Percentiles rank a stretch among this genome's conserved stretches.
Conservation (phyloP, 2,113 vertebrate genomes). For the Azemiops feae region DNA sequence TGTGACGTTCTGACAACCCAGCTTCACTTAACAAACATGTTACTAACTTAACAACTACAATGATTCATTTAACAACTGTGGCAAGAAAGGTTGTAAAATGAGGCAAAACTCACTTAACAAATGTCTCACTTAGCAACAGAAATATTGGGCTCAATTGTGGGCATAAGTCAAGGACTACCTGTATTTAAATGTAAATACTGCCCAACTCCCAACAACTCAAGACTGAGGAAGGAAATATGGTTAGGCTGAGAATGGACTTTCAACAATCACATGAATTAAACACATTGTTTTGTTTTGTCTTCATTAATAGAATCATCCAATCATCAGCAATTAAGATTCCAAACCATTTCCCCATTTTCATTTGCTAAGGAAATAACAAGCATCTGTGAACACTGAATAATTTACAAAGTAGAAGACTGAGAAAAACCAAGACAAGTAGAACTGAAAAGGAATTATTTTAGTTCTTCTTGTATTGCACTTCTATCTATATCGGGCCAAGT, state of each 20-base stretch:
- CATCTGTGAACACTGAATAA: neutral
- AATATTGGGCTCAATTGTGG: too few relatives aligned
- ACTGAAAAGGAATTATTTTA: neutral
- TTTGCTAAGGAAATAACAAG: neutral
- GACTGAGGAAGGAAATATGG: neutral
- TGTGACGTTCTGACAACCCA: too few relatives aligned
- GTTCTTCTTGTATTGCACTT: neutral
- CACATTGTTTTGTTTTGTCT: neutral
- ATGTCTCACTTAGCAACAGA: too few relatives aligned
- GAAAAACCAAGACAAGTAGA: neutral
- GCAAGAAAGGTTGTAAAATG: too few relatives aligned
- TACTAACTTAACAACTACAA: too few relatives aligned
- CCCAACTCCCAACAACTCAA: neutral
- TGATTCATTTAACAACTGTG: too few relatives aligned
- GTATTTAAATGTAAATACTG: neutral
- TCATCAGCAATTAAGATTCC: neutral
- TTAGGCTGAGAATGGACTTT: neutral
- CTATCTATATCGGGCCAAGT: neutral
- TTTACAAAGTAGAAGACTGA: neutral
- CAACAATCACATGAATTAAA: neutral
- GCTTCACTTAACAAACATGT: too few relatives aligned
- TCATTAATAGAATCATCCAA: neutral
- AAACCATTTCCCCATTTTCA: neutral
- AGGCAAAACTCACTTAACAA: too few relatives aligned
- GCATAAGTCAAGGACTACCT: too few relatives aligned